These are phyloP conservation scores for Plusia festucae DNA, from an alignment of 2,888 invertebrate species.

Conservation along the genomic window DNA sequence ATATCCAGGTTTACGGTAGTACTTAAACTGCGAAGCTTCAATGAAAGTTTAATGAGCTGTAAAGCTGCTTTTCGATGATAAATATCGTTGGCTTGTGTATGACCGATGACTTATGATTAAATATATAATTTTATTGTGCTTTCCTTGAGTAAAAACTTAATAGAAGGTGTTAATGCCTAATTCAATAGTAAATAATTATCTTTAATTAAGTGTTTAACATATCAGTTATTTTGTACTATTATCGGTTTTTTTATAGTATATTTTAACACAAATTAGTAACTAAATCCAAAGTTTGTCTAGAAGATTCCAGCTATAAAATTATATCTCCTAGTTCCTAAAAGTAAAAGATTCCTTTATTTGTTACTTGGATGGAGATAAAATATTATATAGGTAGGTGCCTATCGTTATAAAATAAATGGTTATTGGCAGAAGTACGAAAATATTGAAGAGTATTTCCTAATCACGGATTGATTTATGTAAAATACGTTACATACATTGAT, in stretches of 20 bases:
- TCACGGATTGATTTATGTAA: constrained; percentile 7
- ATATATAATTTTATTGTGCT: constrained; percentile 49
- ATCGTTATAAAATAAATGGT: neutral
- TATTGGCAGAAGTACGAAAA: neutral
- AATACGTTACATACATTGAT: neutral
- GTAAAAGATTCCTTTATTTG: no score
- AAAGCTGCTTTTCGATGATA: constrained; percentile 50
- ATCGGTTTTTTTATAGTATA: no score
- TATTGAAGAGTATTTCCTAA: neutral
- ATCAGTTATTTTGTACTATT: no score
- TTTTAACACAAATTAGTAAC: no score
- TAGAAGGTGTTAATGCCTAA: constrained; percentile 16
- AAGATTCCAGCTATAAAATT: no score
- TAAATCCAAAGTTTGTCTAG: no score
- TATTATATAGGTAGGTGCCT: no score
- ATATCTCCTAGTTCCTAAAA: no score
- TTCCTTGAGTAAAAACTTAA: no score
- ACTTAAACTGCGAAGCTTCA: constrained; percentile 50
- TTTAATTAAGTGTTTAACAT: no score
- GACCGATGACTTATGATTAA: constrained; percentile 20
- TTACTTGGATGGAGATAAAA: no score
- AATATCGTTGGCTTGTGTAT: constrained; percentile 56
- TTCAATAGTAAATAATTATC: neutral
- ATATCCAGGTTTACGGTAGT: constrained; percentile 72
- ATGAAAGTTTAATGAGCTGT: constrained; percentile 50